phyloP scores from a whole-genome alignment of 2,113 vertebrate species.

The Grus americana region DNA sequence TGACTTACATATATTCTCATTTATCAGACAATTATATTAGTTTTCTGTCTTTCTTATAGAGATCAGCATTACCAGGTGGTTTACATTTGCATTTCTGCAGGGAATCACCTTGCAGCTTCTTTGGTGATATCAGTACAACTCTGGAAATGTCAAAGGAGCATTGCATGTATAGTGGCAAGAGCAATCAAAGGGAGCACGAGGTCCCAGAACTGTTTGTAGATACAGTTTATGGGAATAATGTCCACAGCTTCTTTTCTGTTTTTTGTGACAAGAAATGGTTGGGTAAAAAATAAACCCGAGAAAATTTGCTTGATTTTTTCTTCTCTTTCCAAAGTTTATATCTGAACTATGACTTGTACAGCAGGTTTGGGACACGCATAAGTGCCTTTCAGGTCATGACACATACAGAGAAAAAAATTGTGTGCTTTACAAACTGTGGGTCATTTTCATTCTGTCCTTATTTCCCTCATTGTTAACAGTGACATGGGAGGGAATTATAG shows the following conservation, averaged over 20 bases:
- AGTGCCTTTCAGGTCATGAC: background rate
- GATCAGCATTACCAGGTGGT: background rate
- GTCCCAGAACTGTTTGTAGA: background rate
- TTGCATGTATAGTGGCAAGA: background rate
- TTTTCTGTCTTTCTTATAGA: background rate
- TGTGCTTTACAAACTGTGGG: background rate
- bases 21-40: background rate
- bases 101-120: background rate
- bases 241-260: background rate
- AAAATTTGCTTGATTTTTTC: background rate
- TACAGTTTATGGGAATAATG: background rate
- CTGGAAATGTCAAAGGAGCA: background rate
- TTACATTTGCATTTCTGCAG: background rate
- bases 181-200: background rate
- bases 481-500: background rate
- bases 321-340: background rate
- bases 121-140: background rate
- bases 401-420: background rate
- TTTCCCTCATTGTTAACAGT: background rate
- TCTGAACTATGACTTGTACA: background rate
- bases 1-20: background rate
- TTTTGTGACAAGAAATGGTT: background rate
- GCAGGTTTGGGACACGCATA: background rate
- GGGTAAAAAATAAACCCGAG: background rate
- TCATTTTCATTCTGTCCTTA: background rate